These are phyloP conservation scores for Hylomyscus alleni DNA, from an alignment of 2,797 vertebrate genomes.

Conservation along the genomic window DNA sequence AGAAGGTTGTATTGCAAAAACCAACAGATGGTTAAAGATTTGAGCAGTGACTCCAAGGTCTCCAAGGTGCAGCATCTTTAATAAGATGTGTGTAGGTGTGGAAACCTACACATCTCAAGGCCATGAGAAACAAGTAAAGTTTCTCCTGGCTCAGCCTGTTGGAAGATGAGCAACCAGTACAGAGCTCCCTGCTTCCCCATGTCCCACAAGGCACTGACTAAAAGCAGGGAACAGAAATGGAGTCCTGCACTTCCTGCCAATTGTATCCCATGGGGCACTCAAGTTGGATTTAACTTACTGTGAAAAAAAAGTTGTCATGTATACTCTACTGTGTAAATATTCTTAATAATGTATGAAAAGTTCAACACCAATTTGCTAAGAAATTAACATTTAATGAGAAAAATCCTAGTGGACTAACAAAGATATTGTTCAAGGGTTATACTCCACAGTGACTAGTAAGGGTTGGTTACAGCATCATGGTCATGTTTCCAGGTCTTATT, in stretches of 20 bases:
- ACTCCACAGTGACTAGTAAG: background rate
- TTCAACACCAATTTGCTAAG: slow-evolving; percentile 40
- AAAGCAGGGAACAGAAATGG: background rate
- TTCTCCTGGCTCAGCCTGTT: background rate
- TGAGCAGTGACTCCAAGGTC: background rate
- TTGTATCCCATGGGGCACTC: background rate
- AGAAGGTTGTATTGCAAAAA: background rate
- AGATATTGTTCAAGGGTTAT: background rate
- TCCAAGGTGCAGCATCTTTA: background rate
- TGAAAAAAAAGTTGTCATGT: slow-evolving; percentile 33
- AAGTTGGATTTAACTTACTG: slow-evolving; percentile 5
- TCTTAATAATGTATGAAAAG: slow-evolving; percentile 6
- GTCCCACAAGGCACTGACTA: background rate
- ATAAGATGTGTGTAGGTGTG: background rate
- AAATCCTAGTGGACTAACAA: background rate
- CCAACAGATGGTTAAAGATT: background rate
- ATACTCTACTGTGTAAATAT: background rate
- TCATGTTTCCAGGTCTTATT: background rate
- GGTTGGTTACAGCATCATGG: background rate
- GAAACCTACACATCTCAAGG: background rate
- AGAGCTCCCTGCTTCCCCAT: background rate
- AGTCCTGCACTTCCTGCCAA: background rate
- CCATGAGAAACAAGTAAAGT: background rate
- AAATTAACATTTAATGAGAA: slow-evolving; percentile 62
- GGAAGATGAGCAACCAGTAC: background rate